Evolutionary conservation across 2,888 invertebrate species (phyloP).

Genomic region (Acanthosepion pharaonis): DNA sequence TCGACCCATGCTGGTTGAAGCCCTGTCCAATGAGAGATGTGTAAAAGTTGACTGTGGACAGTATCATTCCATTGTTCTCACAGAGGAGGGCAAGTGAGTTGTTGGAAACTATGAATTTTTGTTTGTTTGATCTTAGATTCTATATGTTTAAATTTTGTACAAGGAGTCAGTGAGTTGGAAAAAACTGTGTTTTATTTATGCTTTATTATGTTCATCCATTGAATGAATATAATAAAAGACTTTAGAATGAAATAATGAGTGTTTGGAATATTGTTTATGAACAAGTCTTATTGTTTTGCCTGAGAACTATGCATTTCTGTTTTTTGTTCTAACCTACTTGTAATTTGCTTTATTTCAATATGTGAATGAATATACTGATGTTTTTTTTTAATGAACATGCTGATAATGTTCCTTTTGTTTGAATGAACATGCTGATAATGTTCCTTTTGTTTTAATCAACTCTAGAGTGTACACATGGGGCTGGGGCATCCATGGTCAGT

Average conservation of each 20-base stretch:
- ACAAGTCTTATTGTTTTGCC: no score
- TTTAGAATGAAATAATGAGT: no score
- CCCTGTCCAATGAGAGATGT: conserved; percentile 80
- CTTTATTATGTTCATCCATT: no score
- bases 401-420: neutral
- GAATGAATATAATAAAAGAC: no score
- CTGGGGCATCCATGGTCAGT: conserved; percentile 95
- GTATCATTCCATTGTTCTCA: conserved; percentile 90
- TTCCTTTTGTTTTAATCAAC: neutral
- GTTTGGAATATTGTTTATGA: no score
- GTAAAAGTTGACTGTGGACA: conserved; percentile 87
- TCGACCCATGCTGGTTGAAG: conserved; percentile 81
- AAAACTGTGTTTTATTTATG: no score
- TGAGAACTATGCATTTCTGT: no score
- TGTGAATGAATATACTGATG: neutral
- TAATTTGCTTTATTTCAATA: neutral
- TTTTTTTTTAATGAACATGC: neutral
- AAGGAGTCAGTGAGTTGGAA: no score
- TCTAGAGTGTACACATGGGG: conserved; percentile 90
- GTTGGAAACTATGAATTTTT: neutral
- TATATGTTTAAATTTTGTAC: no score
- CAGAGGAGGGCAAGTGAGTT: conserved; percentile 80
- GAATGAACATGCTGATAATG: neutral
- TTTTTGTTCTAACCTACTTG: neutral
- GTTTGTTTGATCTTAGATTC: neutral